Conservation (phyloP, 2,888 invertebrate genomes). For the Nemotelus pantherinus region DNA sequence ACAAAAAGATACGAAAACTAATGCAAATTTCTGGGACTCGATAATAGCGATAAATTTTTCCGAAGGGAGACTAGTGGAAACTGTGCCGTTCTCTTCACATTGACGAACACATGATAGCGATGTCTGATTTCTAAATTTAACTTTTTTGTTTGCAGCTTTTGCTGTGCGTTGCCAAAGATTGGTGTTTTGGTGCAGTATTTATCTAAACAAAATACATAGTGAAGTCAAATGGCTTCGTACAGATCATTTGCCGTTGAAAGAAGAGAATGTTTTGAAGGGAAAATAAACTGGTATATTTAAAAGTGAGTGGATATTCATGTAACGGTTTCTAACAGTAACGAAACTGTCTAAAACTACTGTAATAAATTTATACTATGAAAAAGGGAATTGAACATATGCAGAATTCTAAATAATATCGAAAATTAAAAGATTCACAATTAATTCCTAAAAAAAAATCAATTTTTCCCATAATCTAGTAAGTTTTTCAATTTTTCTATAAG, state of each 20-base stretch:
- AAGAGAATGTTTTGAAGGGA: no score
- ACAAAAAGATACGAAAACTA: neutral
- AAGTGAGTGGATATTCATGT: no score
- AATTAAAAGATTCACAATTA: no score
- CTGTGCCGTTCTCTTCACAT: neutral
- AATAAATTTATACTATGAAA: no score
- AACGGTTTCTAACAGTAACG: no score
- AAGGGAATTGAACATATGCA: no score
- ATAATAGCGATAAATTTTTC: slow-evolving; percentile 11
- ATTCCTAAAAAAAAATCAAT: no score
- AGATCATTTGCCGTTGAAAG: neutral
- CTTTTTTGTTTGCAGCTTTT: neutral
- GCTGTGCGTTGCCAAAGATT: slow-evolving; percentile 22
- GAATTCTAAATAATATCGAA: no score
- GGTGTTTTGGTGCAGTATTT: neutral
- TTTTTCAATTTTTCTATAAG: no score
- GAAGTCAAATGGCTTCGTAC: slow-evolving; percentile 10
- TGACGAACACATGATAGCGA: neutral
- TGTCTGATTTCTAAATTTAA: slow-evolving; percentile 26
- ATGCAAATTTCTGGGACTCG: neutral
- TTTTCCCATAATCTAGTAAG: no score
- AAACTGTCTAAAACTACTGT: no score
- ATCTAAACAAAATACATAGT: slow-evolving; percentile 26
- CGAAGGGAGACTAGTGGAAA: slow-evolving; percentile 12
- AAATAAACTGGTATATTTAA: no score